Base-by-base conservation (phyloP, 2,797 vertebrate species). In the Centroberyx gerrardi region DNA sequence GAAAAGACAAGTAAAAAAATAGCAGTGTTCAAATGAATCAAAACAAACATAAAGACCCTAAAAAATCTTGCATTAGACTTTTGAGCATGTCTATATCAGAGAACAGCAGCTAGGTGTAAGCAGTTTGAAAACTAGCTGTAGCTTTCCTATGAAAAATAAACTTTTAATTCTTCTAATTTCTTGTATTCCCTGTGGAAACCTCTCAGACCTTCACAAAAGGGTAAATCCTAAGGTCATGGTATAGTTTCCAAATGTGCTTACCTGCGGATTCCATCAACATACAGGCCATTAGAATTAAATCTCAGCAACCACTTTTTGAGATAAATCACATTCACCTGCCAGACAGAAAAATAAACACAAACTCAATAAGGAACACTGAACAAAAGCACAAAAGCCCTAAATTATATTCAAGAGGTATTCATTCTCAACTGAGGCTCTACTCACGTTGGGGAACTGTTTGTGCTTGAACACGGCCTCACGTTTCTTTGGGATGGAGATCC, bases 201-300 rank as follows among this genome's bases (percentile, higher is more conserved):
- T 27, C n/a, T 61, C n/a, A 27, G 2, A 58, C 8, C 12, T 28
- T 27, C 4, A 1, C 22, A 55, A 27, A 42, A 40, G 27, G 13
- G 13, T 13, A 55, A 15, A 52, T 2, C 14, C 2, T 22, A 10
- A 27, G 42, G 64, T 38, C 4, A 46, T 1, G 14, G 5, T 51
- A n/a, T n/a, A 27, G 17, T 8, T 0, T 61, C 4, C 2, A 74
- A 14, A 73, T 54, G 18, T 53, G 84, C 88, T 82, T 81, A 95
- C 95, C 62, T 14, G 29, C 88, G 89, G 59, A 92, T 75, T 68
- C 95, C 95, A 62, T 95, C 92, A 7, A 96, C 88, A 87, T 88
- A 94, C 36, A 96, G 76, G 17, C 92, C 91, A 2, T 65, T 79
- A 4, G 8, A 46, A 59, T 71, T 89, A 13, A 68, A 86, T 69